phyloP scores from a whole-genome alignment of 2,888 invertebrate species.

The Stictocephala bisonia region DNA sequence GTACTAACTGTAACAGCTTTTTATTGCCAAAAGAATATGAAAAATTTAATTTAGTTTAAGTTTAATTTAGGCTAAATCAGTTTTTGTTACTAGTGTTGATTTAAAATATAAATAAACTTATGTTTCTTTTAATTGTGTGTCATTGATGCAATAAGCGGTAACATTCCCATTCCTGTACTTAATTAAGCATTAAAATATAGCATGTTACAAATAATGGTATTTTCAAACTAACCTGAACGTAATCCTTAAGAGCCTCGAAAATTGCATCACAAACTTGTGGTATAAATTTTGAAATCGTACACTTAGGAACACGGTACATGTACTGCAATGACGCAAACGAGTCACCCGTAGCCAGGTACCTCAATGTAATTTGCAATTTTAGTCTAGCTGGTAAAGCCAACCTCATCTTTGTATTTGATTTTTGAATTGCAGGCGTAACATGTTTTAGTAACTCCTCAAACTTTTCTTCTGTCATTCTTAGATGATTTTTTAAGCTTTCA shows the following conservation, averaged over 20 bases:
- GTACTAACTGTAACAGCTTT: too few relatives aligned
- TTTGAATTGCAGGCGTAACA: too few relatives aligned
- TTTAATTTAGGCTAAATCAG: too few relatives aligned
- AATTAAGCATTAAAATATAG: conserved; percentile 23
- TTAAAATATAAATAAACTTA: conserved; percentile 8
- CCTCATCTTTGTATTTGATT: too few relatives aligned
- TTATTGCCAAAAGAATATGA: too few relatives aligned
- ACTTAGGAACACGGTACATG: not conserved
- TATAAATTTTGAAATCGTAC: conserved; percentile 21
- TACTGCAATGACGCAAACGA: conserved; percentile 6
- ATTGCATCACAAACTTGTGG: conserved; percentile 24
- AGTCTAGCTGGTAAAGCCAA: too few relatives aligned
- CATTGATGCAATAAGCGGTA: conserved; percentile 7
- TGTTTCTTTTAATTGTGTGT: conserved; percentile 10
- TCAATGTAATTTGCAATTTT: too few relatives aligned
- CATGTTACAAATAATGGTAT: conserved; percentile 20
- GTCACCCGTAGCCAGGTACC: conserved; percentile 27
- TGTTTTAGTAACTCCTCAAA: too few relatives aligned
- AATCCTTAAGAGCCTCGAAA: conserved; percentile 11
- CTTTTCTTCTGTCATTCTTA: too few relatives aligned
- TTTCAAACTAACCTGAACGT: conserved; percentile 28
- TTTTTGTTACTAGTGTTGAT: conserved; percentile 24
- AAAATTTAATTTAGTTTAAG: too few relatives aligned
- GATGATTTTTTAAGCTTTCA: too few relatives aligned
- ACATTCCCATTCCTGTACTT: not conserved